Percentiles rank a stretch among this genome's conserved stretches.
These are phyloP conservation scores for Mixornis gularis DNA, from an alignment of 2,113 vertebrate species.

Conservation along the genomic window DNA sequence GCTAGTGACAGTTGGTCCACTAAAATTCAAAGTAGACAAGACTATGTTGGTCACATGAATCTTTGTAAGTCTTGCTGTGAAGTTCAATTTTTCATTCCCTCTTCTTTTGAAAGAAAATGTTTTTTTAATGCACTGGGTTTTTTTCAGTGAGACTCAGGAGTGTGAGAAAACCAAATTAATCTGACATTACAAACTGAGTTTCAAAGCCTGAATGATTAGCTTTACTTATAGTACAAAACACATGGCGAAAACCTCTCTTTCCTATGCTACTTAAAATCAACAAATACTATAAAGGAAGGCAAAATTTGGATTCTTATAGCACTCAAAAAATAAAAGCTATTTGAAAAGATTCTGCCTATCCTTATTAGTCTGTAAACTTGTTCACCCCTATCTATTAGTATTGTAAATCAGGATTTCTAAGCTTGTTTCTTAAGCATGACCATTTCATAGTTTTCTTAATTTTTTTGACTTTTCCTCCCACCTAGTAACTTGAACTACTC, in stretches of 20 bases:
- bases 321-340: background rate
- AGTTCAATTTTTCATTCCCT: background rate
- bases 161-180: background rate
- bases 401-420: background rate
- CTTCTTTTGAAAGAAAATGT: background rate
- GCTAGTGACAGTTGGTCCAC: background rate
- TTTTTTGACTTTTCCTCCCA: background rate
- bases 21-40: background rate
- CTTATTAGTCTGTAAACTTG: background rate
- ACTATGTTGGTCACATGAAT: background rate
- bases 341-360: background rate
- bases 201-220: background rate
- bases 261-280: background rate
- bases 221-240: background rate
- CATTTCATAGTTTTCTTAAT: background rate
- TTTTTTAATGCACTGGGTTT: fast-evolving
- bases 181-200: background rate
- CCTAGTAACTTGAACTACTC: background rate
- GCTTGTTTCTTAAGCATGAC: background rate
- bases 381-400: background rate
- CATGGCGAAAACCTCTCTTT: background rate
- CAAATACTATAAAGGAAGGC: background rate
- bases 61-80: background rate
- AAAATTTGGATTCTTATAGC: background rate
- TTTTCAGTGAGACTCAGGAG: fast-evolving